Conservation (phyloP, 2,888 invertebrate species). For the Fragum sueziense region DNA sequence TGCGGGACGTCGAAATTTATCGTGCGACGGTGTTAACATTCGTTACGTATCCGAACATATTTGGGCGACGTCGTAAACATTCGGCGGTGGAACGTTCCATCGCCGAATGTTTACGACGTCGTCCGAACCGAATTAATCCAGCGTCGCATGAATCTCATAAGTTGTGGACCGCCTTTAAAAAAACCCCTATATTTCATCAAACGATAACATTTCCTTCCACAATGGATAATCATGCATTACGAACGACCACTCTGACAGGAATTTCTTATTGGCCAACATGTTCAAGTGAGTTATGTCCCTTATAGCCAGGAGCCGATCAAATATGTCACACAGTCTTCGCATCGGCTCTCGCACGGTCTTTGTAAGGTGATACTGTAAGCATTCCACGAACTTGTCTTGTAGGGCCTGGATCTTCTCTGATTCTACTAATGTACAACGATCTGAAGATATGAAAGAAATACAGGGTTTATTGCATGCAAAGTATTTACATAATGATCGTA, state of each 20-base stretch:
- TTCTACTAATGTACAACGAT: conserved; percentile 63
- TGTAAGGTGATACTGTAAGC: conserved; percentile 57
- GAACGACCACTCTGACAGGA: conserved; percentile 53
- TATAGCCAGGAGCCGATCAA: conserved; percentile 43
- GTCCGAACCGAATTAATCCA: too few relatives aligned
- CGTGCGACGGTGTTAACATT: too few relatives aligned
- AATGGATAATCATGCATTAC: conserved; percentile 56
- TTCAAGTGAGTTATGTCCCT: conserved; percentile 42
- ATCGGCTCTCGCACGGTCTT: conserved; percentile 27
- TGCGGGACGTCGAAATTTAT: too few relatives aligned
- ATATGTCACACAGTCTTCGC: conserved; percentile 33
- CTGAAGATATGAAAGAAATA: too few relatives aligned
- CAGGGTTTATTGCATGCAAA: too few relatives aligned
- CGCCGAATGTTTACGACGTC: too few relatives aligned
- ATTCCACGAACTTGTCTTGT: conserved; percentile 67
- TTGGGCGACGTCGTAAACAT: too few relatives aligned
- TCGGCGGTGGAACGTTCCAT: too few relatives aligned
- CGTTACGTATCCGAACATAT: too few relatives aligned
- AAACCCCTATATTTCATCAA: conserved; percentile 47
- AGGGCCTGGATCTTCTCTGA: conserved; percentile 57
- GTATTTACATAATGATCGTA: too few relatives aligned
- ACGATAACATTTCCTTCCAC: conserved; percentile 60
- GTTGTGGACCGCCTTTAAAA: too few relatives aligned
- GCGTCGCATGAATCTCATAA: too few relatives aligned
- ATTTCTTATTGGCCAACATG: conserved; percentile 33